These are phyloP conservation scores for Hippopotamus amphibius DNA, from an alignment of 2,113 vertebrate species.

Conservation along the genomic window DNA sequence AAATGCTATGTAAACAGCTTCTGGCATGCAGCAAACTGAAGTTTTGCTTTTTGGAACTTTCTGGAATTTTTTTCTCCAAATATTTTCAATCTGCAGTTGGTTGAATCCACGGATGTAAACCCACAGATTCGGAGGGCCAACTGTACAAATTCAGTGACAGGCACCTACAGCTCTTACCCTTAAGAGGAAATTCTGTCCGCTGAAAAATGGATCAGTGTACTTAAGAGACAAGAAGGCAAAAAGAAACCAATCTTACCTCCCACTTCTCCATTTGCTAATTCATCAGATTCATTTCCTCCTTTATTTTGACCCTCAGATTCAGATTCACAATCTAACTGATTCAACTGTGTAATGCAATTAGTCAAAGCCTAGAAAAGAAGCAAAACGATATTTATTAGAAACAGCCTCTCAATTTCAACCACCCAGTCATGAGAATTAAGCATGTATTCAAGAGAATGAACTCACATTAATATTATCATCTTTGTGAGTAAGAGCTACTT, in stretches of 20 bases:
- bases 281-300: constrained; percentile 82
- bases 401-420: neutral
- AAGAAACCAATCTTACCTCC: constrained; percentile 82
- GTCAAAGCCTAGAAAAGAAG: constrained; percentile 91
- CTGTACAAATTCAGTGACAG: neutral
- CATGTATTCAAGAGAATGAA: neutral
- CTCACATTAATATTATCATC: constrained; percentile 95
- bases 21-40: neutral
- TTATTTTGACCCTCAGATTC: constrained; percentile 81
- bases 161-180: neutral
- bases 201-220: neutral
- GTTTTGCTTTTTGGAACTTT: neutral
- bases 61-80: neutral
- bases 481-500: constrained; percentile 93
- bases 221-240: neutral
- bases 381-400: constrained; percentile 19
- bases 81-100: neutral
- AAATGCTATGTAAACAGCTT: neutral
- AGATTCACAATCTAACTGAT: constrained; percentile 88
- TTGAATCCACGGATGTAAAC: neutral
- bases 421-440: neutral
- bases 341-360: constrained; percentile 94
- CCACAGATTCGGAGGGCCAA: neutral
- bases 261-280: constrained; percentile 91
- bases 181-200: neutral